Percentiles rank a stretch among this genome's conserved stretches.
These are phyloP conservation scores for Cassiopea andromeda DNA, from an alignment of 30 jellyfish, hydroid and myxozoan genomes.

Conservation along the genomic window DNA sequence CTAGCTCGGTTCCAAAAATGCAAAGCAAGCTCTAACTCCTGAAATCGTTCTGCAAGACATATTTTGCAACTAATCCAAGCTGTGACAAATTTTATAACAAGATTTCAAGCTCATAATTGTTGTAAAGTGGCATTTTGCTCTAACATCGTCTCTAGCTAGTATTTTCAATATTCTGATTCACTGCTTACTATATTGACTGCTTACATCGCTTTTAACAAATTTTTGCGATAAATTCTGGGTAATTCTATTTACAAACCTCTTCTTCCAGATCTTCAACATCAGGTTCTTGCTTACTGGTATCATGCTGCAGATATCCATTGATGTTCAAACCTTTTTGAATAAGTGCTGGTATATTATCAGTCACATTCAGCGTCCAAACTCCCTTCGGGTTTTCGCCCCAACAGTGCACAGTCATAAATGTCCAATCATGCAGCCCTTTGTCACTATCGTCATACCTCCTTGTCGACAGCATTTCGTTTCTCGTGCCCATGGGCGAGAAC, in stretches of 20 bases:
- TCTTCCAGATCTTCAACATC: slow-evolving; percentile 99
- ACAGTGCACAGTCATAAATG: slow-evolving; percentile 98
- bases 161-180: no score
- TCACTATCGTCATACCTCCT: slow-evolving; percentile 99
- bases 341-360: slow-evolving; percentile 94
- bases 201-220: no score
- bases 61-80: no score
- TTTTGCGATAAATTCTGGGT: no score
- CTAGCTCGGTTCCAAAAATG: no score
- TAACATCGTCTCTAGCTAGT: no score
- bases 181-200: no score
- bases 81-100: no score
- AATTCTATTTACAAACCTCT: slow-evolving; percentile 64
- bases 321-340: slow-evolving; percentile 92
- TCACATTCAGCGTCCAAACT: slow-evolving; percentile 97
- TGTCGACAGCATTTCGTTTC: slow-evolving; percentile 96
- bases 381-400: slow-evolving; percentile 99
- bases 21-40: no score
- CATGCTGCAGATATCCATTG: slow-evolving; percentile 98
- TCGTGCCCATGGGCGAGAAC: slow-evolving; percentile 99
- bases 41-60: no score
- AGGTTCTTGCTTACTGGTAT: slow-evolving; percentile 98
- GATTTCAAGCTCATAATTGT: no score
- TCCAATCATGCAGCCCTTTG: slow-evolving; percentile 99
- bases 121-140: no score